phyloP scores from a whole-genome alignment of 2,888 invertebrate species.

The Tridacna gigas region DNA sequence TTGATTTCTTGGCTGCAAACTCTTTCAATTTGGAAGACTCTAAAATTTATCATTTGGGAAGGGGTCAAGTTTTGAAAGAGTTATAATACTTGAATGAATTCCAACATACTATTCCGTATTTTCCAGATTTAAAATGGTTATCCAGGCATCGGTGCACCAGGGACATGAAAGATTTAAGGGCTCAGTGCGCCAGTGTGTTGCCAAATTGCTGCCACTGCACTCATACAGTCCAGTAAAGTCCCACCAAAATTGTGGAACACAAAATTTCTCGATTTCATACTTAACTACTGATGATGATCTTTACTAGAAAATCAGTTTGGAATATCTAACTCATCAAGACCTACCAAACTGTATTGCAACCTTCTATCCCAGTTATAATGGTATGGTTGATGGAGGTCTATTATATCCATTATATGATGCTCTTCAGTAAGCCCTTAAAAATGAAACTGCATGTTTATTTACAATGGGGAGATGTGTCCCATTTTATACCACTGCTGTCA shows the following conservation, averaged over 20 bases:
- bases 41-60: not conserved
- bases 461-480: too few relatives aligned
- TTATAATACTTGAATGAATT: too few relatives aligned
- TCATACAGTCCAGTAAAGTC: conserved; percentile 1
- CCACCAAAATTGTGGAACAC: conserved; percentile 4
- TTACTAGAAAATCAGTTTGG: not conserved
- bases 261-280: not conserved
- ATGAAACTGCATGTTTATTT: too few relatives aligned
- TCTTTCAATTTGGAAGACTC: not conserved
- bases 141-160: conserved; percentile 5
- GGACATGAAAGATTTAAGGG: not conserved
- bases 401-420: too few relatives aligned
- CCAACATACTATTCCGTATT: not conserved
- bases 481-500: too few relatives aligned
- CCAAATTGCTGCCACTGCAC: not conserved
- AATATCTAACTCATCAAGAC: conserved; percentile 12
- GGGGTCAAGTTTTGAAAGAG: too few relatives aligned
- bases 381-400: too few relatives aligned
- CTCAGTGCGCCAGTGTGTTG: conserved; percentile 19
- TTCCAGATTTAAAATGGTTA: conserved; percentile 18
- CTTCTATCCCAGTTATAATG: not conserved
- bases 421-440: too few relatives aligned
- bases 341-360: not conserved
- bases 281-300: not conserved
- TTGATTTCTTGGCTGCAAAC: not conserved